Conservation (phyloP, 2,113 vertebrate genomes). For the Phalacrocorax carbo region DNA sequence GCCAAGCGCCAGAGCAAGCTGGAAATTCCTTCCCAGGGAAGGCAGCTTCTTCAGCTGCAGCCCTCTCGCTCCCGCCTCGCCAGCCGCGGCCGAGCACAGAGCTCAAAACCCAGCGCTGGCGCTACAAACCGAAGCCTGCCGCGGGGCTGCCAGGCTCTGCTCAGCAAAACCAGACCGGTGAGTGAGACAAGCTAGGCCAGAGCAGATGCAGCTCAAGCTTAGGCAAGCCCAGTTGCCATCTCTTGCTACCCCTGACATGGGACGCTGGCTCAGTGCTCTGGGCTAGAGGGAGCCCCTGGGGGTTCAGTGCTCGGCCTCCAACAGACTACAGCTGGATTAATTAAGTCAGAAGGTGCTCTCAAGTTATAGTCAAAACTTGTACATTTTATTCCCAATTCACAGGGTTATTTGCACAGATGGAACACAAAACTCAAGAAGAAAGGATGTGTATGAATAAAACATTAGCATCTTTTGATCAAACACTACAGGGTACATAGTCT, state of each 20-base stretch:
- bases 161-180: neutral
- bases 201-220: neutral
- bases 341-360: constrained; percentile 63
- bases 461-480: constrained; percentile 62
- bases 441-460: constrained; percentile 63
- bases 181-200: no score
- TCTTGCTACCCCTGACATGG: neutral
- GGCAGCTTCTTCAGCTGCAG: neutral
- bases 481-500: constrained; percentile 64
- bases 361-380: constrained; percentile 64
- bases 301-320: neutral
- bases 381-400: constrained; percentile 70
- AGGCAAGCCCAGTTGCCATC: neutral
- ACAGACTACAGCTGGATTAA: neutral
- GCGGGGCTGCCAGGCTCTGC: neutral
- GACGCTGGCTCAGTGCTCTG: neutral
- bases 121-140: neutral
- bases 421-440: constrained; percentile 68
- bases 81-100: neutral
- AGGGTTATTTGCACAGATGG: constrained; percentile 68
- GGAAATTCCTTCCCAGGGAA: no score
- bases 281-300: neutral
- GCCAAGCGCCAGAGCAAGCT: neutral
- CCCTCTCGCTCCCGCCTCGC: neutral
- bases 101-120: neutral